Evolutionary conservation across 92 coral and sea anemone species (phyloP).

Genomic region (Pocillopora meandrina): DNA sequence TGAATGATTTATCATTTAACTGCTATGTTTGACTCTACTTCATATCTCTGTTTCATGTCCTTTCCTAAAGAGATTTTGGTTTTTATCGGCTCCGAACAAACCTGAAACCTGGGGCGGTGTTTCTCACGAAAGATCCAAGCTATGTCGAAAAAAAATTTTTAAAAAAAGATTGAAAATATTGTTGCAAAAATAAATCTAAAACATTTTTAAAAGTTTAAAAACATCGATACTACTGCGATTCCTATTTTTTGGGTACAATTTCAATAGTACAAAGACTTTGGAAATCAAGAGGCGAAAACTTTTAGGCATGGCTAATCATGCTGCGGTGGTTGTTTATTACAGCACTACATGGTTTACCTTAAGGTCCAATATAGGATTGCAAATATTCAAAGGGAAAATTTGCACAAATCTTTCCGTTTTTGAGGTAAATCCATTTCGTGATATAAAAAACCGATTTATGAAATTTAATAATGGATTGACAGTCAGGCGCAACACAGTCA

Average conservation of each 20-base stretch:
- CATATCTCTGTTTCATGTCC: constrained; percentile 9
- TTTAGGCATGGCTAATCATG: not conserved
- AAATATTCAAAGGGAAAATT: not conserved
- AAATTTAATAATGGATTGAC: constrained; percentile 61
- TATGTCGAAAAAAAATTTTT: not conserved
- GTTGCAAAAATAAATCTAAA: not conserved
- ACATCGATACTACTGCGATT: not conserved
- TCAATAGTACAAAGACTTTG: too few relatives aligned
- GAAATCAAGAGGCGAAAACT: too few relatives aligned
- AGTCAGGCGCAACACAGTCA: constrained; percentile 42
- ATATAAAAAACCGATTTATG: constrained; percentile 18
- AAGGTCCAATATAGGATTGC: not conserved
- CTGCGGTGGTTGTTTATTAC: not conserved
- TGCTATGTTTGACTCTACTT: constrained; percentile 13
- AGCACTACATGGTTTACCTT: not conserved
- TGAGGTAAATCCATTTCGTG: constrained; percentile 6
- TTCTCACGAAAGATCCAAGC: not conserved
- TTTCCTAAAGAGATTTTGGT: not conserved
- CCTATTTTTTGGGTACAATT: not conserved
- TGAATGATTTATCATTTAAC: constrained; percentile 73
- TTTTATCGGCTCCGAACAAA: constrained; percentile 6
- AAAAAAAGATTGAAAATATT: not conserved
- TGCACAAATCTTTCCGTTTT: constrained; percentile 25
- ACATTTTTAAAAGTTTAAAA: not conserved
- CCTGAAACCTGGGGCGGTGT: not conserved